phyloP scores from a whole-genome alignment of 2,113 vertebrate species.

The Hemichromis elongatus region DNA sequence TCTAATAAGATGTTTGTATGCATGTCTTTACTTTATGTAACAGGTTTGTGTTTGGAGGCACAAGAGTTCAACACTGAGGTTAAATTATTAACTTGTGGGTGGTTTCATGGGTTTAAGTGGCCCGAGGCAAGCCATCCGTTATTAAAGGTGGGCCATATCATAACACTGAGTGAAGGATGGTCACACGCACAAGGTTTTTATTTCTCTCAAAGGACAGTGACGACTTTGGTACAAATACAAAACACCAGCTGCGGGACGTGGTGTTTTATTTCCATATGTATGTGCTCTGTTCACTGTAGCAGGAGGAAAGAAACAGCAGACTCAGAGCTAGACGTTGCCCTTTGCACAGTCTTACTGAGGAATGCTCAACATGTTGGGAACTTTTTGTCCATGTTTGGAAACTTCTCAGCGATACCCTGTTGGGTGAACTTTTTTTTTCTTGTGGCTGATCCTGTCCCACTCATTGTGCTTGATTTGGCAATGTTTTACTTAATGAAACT shows the following conservation, averaged over 20 bases:
- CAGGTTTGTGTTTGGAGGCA: conserved; percentile 14
- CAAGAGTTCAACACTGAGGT: neutral
- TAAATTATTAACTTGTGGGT: conserved; percentile 29
- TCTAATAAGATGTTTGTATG: conserved; percentile 37
- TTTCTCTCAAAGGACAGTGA: conserved; percentile 52
- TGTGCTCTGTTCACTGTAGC: conserved; percentile 20
- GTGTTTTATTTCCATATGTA: conserved; percentile 57
- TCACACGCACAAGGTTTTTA: conserved; percentile 35
- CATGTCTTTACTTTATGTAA: conserved; percentile 23
- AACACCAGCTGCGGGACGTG: conserved; percentile 56
- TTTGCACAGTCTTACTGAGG: conserved; percentile 53
- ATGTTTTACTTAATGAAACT: neutral
- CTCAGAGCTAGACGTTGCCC: conserved; percentile 40
- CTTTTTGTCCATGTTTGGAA: conserved; percentile 61
- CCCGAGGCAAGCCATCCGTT: neutral
- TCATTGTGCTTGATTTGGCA: conserved; percentile 7
- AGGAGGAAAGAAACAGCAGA: conserved; percentile 34
- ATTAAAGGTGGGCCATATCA: conserved; percentile 14
- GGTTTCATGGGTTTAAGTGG: neutral
- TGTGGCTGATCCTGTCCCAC: neutral
- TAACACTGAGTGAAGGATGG: conserved; percentile 17
- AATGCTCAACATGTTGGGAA: conserved; percentile 53
- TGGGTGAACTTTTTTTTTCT: neutral
- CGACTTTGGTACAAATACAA: conserved; percentile 52
- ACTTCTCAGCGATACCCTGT: conserved; percentile 9